A percentile compares a stretch with the other conserved stretches of the same genome.
phyloP scores from a whole-genome alignment of 2,888 invertebrate species.

The Drosophila macrospina region DNA sequence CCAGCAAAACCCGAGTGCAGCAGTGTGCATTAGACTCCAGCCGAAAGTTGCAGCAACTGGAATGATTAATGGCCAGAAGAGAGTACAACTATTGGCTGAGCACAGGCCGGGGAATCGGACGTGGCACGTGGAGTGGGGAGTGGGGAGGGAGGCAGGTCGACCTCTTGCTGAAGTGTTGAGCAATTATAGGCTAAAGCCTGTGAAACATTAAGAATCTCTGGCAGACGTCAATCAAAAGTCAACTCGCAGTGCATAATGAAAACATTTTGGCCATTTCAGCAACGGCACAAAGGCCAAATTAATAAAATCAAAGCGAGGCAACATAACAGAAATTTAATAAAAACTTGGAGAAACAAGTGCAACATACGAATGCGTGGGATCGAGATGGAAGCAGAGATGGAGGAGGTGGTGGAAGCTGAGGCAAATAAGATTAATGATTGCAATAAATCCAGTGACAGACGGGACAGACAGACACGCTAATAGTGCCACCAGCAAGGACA shows the following conservation, averaged over 20 bases:
- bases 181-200: conserved; percentile 72
- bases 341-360: conserved; percentile 55
- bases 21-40: conserved; percentile 61
- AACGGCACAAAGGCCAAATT: conserved; percentile 73
- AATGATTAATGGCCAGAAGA: conserved; percentile 67
- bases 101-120: background rate
- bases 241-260: conserved; percentile 66
- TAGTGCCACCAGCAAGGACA: conserved; percentile 83
- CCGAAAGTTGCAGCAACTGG: conserved; percentile 51
- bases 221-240: conserved; percentile 77
- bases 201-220: conserved; percentile 75
- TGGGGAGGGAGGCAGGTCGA: background rate
- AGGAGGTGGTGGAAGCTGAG: conserved; percentile 35
- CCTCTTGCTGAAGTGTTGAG: conserved; percentile 63
- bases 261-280: conserved; percentile 38
- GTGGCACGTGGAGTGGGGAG: background rate
- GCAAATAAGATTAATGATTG: conserved; percentile 85
- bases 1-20: conserved; percentile 54
- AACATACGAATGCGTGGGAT: conserved; percentile 46
- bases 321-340: conserved; percentile 76
- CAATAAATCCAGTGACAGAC: conserved; percentile 84
- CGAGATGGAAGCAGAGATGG: background rate
- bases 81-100: conserved; percentile 12
- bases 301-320: conserved; percentile 76
- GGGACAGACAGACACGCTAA: conserved; percentile 61